phyloP scores from a whole-genome alignment of 2,888 invertebrate genomes.

The Norana najaformis region DNA sequence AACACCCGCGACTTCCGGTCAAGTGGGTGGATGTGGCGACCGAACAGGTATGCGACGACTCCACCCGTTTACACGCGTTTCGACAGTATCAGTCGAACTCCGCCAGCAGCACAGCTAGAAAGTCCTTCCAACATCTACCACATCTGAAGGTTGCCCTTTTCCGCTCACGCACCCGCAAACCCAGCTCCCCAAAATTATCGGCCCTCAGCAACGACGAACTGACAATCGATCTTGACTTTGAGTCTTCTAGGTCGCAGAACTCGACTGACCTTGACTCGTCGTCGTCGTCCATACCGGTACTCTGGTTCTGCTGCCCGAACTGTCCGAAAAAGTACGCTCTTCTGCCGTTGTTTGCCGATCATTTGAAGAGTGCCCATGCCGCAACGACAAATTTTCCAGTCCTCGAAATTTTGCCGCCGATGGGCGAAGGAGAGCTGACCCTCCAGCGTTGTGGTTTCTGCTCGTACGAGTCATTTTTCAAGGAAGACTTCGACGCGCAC shows the following conservation, averaged over 20 bases:
- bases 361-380: slow-evolving; percentile 30
- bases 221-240: background rate
- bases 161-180: background rate
- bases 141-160: background rate
- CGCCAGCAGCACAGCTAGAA: background rate
- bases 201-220: background rate
- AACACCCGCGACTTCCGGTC: slow-evolving; percentile 32
- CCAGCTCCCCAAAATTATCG: background rate
- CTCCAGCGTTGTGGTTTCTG: slow-evolving; percentile 37
- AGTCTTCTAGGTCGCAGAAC: background rate
- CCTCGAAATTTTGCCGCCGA: slow-evolving; percentile 26
- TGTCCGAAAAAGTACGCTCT: slow-evolving; percentile 29
- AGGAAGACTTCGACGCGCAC: slow-evolving; percentile 33
- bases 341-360: slow-evolving; percentile 19
- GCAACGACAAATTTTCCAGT: background rate
- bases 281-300: no score
- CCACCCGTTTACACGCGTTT: background rate
- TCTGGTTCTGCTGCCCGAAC: slow-evolving; percentile 35
- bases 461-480: slow-evolving; percentile 25
- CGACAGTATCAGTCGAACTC: background rate
- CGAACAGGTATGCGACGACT: slow-evolving; percentile 23
- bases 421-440: slow-evolving; percentile 24
- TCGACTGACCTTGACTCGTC: background rate
- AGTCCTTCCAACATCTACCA: background rate
- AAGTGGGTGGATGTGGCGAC: slow-evolving; percentile 33